A percentile compares a stretch with the other conserved stretches of the same genome.
Conservation (phyloP, 1,140 invertebrate species). For the Nymphalis io region DNA sequence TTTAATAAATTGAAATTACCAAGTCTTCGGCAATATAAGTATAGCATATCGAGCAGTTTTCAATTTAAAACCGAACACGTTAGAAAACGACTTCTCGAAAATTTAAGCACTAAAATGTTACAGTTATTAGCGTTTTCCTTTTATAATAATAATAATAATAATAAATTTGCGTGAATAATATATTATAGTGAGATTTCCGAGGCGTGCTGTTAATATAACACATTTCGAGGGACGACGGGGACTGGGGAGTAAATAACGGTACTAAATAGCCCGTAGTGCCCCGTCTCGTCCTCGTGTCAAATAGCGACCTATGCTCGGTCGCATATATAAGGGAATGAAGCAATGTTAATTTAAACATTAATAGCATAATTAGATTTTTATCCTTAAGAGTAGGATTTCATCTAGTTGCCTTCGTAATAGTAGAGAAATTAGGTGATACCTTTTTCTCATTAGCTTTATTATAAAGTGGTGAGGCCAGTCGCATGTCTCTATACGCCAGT, state of each 20-base stretch:
- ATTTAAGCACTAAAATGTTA: slow-evolving; percentile 66
- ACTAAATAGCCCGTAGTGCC: slow-evolving; percentile 57
- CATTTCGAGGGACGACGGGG: slow-evolving; percentile 9
- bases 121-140: slow-evolving; percentile 67
- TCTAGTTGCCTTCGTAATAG: slow-evolving; percentile 79
- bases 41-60: slow-evolving; percentile 61
- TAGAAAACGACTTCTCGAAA: slow-evolving; percentile 59
- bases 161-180: slow-evolving; percentile 49
- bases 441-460: slow-evolving; percentile 78
- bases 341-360: slow-evolving; percentile 80
- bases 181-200: slow-evolving; percentile 44
- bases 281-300: slow-evolving; percentile 36
- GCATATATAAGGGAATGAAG: slow-evolving; percentile 69
- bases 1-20: slow-evolving; percentile 74
- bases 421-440: slow-evolving; percentile 78
- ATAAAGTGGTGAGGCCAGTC: slow-evolving; percentile 56
- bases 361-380: slow-evolving; percentile 79
- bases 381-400: slow-evolving; percentile 79
- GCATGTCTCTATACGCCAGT: slow-evolving; percentile 64
- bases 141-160: slow-evolving; percentile 49
- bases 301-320: slow-evolving; percentile 43
- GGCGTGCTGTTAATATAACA: slow-evolving; percentile 43
- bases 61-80: slow-evolving; percentile 54
- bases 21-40: slow-evolving; percentile 62
- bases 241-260: slow-evolving; percentile 53